These are phyloP conservation scores for Takifugu flavidus DNA, from an alignment of 2,113 vertebrate species.

Conservation along the genomic window DNA sequence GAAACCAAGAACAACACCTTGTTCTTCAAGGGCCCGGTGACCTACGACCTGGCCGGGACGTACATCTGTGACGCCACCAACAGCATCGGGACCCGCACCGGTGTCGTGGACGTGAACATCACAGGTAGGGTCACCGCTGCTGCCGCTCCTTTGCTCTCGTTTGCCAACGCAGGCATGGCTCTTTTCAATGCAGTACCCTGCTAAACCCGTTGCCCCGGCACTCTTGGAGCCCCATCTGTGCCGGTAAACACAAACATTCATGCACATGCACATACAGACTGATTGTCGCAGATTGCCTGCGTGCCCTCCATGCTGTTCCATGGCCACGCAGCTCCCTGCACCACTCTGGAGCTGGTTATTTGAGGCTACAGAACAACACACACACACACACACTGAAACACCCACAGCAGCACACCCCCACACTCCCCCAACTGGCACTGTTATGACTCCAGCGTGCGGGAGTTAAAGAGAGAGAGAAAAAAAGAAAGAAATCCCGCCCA, in stretches of 20 bases:
- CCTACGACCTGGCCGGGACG: conserved; percentile 85
- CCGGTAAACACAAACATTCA: not conserved
- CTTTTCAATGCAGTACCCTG: conserved; percentile 34
- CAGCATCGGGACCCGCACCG: conserved; percentile 88
- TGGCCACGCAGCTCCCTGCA: conserved; percentile 5
- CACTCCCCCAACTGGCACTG: conserved; percentile 39
- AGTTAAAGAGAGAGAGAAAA: too few relatives aligned
- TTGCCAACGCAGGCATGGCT: conserved; percentile 22
- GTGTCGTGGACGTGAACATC: conserved; percentile 93
- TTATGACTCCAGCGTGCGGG: conserved; percentile 21
- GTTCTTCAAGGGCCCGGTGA: conserved; percentile 89
- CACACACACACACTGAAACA: not conserved
- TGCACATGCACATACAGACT: conserved; percentile 11
- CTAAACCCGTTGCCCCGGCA: not conserved
- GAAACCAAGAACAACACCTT: conserved; percentile 94
- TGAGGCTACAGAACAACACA: conserved; percentile 18
- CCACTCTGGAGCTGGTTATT: conserved; percentile 14
- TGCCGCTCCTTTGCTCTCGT: not conserved
- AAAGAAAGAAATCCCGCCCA: conserved; percentile 16
- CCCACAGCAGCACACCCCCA: conserved; percentile 14
- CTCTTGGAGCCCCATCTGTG: not conserved
- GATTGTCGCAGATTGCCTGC: conserved; percentile 12
- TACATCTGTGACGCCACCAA: conserved; percentile 96
- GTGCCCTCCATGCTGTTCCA: not conserved
- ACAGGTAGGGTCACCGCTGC: conserved; percentile 82